A percentile compares a stretch with the other conserved stretches of the same genome.
Evolutionary conservation across 2,888 invertebrate genomes (phyloP).

Genomic region (Pilophorus perplexus): DNA sequence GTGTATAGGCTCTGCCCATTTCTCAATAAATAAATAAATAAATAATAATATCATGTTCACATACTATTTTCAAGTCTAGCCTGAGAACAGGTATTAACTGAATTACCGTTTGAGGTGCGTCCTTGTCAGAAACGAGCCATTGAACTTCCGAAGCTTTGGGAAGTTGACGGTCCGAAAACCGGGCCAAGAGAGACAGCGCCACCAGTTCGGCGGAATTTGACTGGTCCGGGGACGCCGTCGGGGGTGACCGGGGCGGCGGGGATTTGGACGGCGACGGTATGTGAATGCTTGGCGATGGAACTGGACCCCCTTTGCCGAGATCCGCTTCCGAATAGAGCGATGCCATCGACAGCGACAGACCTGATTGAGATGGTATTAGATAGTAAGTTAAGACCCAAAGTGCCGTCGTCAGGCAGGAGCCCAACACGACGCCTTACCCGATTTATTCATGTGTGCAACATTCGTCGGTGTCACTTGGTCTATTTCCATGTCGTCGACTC

Average conservation of each 20-base stretch:
- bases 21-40: no score
- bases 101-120: constrained; percentile 62
- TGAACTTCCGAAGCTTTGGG: constrained; percentile 74
- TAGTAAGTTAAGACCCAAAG: no score
- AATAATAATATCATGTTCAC: no score
- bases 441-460: constrained; percentile 53
- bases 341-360: constrained; percentile 63
- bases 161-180: constrained; percentile 71
- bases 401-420: no score
- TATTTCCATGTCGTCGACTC: constrained; percentile 57
- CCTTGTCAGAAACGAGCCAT: constrained; percentile 76
- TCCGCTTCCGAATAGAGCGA: constrained; percentile 63
- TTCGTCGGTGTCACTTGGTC: constrained; percentile 51
- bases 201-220: constrained; percentile 72
- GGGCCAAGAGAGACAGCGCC: constrained; percentile 70
- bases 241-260: constrained; percentile 6
- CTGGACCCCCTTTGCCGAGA: constrained; percentile 51
- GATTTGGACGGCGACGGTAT: neutral
- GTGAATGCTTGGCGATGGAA: neutral
- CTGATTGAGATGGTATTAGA: no score
- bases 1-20: no score
- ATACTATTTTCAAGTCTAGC: no score
- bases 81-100: no score
- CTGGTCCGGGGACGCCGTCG: constrained; percentile 47
- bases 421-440: constrained; percentile 47